phyloP scores from a whole-genome alignment of 2,888 invertebrate species.

The Gortyna flavago region DNA sequence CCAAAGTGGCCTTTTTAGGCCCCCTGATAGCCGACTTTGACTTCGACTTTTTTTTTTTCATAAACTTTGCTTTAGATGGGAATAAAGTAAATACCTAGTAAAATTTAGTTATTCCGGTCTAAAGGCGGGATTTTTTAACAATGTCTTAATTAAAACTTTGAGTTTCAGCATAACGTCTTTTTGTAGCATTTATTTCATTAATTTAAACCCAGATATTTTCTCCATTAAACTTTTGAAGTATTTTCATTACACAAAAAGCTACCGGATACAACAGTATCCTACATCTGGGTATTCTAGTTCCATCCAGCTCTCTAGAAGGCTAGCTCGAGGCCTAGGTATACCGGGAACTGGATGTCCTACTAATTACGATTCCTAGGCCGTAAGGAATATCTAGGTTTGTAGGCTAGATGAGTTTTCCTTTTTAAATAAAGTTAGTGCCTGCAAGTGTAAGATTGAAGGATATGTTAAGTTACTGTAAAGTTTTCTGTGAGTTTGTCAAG shows the following conservation, averaged over 20 bases:
- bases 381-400: constrained; percentile 66
- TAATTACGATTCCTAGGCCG: constrained; percentile 71
- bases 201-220: not conserved
- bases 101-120: too few relatives aligned
- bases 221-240: not conserved
- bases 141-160: too few relatives aligned
- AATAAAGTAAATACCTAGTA: too few relatives aligned
- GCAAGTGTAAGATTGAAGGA: not conserved
- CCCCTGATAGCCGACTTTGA: too few relatives aligned
- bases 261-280: constrained; percentile 37
- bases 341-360: constrained; percentile 63
- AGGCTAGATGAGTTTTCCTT: constrained; percentile 36
- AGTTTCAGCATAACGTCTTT: too few relatives aligned
- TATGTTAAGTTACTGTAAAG: too few relatives aligned
- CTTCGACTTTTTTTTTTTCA: too few relatives aligned
- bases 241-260: not conserved
- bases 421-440: not conserved
- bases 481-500: too few relatives aligned
- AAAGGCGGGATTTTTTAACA: too few relatives aligned
- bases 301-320: constrained; percentile 56
- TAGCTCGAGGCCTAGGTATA: constrained; percentile 45
- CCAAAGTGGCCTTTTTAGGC: too few relatives aligned
- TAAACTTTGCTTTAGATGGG: too few relatives aligned
- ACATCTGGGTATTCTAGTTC: constrained; percentile 39
- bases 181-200: not conserved